Conservation (phyloP, 2,113 vertebrate genomes). For the Xerus inauris region DNA sequence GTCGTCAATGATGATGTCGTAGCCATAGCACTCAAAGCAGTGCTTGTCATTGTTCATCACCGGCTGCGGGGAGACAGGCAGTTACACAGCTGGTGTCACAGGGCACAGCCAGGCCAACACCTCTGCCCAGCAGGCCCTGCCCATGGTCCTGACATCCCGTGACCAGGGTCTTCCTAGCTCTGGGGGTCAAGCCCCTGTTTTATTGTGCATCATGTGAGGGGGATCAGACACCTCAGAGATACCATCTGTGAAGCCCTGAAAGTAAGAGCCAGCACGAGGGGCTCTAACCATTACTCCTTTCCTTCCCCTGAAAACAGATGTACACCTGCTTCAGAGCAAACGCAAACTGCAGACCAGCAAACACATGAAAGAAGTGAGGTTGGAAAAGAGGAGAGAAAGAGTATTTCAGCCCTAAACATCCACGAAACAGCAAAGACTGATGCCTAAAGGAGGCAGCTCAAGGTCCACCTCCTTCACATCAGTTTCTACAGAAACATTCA, state of each 20-base stretch:
- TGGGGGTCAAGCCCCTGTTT: not conserved
- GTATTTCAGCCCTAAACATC: not conserved
- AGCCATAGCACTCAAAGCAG: constrained; percentile 99
- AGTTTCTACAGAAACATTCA: accelerated
- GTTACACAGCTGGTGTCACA: accelerated
- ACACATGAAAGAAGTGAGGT: accelerated
- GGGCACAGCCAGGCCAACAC: accelerated
- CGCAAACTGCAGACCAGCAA: not conserved
- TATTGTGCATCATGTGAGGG: not conserved
- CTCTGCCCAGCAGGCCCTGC: accelerated
- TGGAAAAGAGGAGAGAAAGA: too few species aligned
- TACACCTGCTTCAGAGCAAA: not conserved
- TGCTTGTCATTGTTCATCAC: constrained; percentile 99
- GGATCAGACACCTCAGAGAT: not conserved
- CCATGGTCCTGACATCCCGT: accelerated
- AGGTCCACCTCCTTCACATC: accelerated
- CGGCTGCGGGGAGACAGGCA: constrained; percentile 85
- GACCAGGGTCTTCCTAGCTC: not conserved
- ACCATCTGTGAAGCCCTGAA: not conserved
- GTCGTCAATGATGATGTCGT: constrained; percentile 99
- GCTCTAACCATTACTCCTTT: accelerated
- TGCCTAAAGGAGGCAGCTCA: not conserved
- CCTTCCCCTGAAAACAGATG: not conserved
- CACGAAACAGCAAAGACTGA: not conserved
- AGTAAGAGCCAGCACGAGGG: accelerated